A percentile compares a stretch with the other conserved stretches of the same genome.
Conservation (phyloP, 2,888 invertebrate species). For the Scelioninae gen. 1 region DNA sequence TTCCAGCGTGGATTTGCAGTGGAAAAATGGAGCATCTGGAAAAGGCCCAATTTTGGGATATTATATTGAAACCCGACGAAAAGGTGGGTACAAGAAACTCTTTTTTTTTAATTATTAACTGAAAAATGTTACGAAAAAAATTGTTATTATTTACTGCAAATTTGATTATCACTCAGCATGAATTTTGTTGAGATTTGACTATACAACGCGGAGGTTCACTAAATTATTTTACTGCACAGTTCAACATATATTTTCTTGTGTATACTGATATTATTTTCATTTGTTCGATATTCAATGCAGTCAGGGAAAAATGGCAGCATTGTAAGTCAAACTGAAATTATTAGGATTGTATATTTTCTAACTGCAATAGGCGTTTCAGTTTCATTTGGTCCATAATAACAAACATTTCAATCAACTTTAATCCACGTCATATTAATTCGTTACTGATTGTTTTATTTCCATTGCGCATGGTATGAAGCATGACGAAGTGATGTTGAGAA, state of each 20-base stretch:
- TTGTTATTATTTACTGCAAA: constrained; percentile 17
- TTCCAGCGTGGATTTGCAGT: constrained; percentile 93
- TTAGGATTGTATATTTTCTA: constrained; percentile 58
- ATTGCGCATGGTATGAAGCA: constrained; percentile 38
- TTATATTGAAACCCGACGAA: constrained; percentile 93
- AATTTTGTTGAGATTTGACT: background rate
- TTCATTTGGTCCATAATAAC: constrained; percentile 28
- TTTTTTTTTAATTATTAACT: too few relatives aligned
- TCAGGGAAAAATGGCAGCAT: constrained; percentile 89
- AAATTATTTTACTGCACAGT: constrained; percentile 10
- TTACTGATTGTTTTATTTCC: constrained; percentile 9
- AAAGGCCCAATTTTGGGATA: constrained; percentile 94
- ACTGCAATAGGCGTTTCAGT: constrained; percentile 27
- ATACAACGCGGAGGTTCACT: background rate
- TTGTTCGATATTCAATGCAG: constrained; percentile 86
- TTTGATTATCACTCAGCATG: constrained; percentile 10
- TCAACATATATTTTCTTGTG: constrained; percentile 43
- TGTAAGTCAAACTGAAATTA: constrained; percentile 85
- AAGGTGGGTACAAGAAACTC: constrained; percentile 87
- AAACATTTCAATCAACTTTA: constrained; percentile 9
- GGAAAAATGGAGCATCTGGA: constrained; percentile 94
- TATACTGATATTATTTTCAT: constrained; percentile 68
- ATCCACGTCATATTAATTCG: constrained; percentile 11
- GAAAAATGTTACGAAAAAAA: too few relatives aligned
- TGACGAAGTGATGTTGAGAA: too few relatives aligned